Evolutionary conservation across 2,797 vertebrate genomes (phyloP), one percentile per base, ranked within the genome.

Genomic region (Pagetopsis macropterus): DNA sequence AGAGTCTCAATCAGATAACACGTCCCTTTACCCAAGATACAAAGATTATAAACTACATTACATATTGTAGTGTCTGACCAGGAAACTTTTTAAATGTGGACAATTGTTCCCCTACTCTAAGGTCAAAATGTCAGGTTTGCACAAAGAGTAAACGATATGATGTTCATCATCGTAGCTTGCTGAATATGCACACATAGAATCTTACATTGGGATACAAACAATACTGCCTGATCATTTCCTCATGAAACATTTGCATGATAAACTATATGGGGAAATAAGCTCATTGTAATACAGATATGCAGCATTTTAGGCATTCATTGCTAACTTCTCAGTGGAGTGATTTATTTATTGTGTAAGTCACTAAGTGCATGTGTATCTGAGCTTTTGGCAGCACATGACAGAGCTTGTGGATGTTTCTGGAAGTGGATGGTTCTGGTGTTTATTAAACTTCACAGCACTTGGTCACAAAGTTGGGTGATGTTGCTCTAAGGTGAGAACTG

Each of bases 371-470:
- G 57, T 44, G 46, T 14, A 0, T 41, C 7, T 31, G 46, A 37
- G 43, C 7, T 9, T 19, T 17, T 67, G 57, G 75, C 57, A 57
- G 69, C 33, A 49, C 49, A 45, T 62, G 12, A 72, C 21, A 62
- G 27, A 50, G 12, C 50, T 21, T 0, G 0, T 17, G 61, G 52
- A 9, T 7, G 63, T 44, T 40, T 56, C 69, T 63, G 64, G n/a
- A 33, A 61, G 0, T 17, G 61, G 52, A 9, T 7, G 63, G 50
- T 40, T 56, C 69, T 63, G 64, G n/a, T 57, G 50, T 55, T 71
- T 61, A 54, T 58, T 44, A 63, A 37, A 27, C 3, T 50, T 41
- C 12, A 44, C 16, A 19, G 46, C 31, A 33, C 66, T 45, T 9
- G 40, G 14, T 52, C 48, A 58, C 27, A 65, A 58, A 66, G 37